phyloP scores from a whole-genome alignment of 30 jellyfish, hydroid and myxozoan genomes.

The Rhopilema esculentum region DNA sequence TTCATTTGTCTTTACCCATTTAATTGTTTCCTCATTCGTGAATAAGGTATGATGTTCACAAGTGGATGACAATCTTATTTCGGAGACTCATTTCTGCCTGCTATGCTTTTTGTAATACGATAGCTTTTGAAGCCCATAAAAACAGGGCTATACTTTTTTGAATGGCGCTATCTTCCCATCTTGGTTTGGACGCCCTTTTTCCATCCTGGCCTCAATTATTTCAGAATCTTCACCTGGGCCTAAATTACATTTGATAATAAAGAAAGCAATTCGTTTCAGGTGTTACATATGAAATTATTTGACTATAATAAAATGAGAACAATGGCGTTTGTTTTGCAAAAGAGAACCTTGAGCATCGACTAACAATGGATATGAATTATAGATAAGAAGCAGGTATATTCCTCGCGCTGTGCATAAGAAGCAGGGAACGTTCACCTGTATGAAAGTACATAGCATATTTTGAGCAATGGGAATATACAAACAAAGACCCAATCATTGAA shows the following conservation, averaged over 20 bases:
- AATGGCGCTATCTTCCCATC: too few relatives aligned
- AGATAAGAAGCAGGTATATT: conserved; percentile 43
- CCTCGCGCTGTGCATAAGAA: neutral
- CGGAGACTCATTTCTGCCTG: too few relatives aligned
- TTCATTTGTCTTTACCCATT: too few relatives aligned
- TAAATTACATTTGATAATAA: neutral
- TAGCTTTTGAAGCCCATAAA: too few relatives aligned
- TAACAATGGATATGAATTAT: conserved; percentile 1
- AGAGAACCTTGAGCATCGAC: neutral
- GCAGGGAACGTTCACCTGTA: conserved; percentile 29
- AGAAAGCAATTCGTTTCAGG: neutral
- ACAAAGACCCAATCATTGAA: conserved; percentile 27
- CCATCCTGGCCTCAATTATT: too few relatives aligned
- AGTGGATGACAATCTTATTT: neutral
- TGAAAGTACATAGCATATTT: neutral
- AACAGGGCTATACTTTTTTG: too few relatives aligned
- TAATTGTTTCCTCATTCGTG: too few relatives aligned
- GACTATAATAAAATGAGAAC: neutral
- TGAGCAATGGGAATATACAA: conserved; percentile 10
- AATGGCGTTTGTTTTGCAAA: neutral
- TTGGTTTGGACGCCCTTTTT: neutral
- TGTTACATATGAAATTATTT: neutral
- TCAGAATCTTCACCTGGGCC: neutral
- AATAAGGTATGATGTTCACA: too few relatives aligned
- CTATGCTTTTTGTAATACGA: neutral